These are phyloP conservation scores for Chelonus formosanus DNA, from an alignment of 2,888 invertebrate species.

Conservation along the genomic window DNA sequence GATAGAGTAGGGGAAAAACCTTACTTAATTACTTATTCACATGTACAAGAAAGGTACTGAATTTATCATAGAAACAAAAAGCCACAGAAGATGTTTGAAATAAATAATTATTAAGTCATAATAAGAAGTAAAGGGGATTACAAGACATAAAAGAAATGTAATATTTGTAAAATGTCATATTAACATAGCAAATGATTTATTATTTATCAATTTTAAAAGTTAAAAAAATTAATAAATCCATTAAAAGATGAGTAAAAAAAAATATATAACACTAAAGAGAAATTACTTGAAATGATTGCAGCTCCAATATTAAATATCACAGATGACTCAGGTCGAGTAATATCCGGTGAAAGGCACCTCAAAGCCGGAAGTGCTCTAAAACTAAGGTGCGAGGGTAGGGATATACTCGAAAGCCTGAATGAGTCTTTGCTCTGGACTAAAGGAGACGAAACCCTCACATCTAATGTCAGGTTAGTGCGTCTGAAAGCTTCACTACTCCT, in stretches of 20 bases:
- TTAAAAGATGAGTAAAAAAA: no score
- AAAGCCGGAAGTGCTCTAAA: conserved; percentile 70
- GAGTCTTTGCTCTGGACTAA: conserved; percentile 69
- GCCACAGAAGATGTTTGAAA: no score
- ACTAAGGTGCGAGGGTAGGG: conserved; percentile 67
- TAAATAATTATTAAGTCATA: no score
- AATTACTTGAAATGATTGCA: conserved; percentile 50
- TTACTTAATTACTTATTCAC: conserved; percentile 16
- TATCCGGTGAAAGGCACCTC: conserved; percentile 70
- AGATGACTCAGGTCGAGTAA: conserved; percentile 70
- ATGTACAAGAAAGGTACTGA: conserved; percentile 3
- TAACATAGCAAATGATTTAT: no score
- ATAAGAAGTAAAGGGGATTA: no score
- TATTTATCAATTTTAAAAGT: no score
- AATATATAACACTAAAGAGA: not conserved
- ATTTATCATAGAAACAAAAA: no score
- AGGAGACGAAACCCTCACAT: conserved; percentile 66
- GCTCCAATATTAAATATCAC: conserved; percentile 71
- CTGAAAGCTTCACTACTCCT: conserved; percentile 9
- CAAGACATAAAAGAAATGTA: no score
- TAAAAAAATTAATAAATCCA: no score
- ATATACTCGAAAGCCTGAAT: conserved; percentile 62
- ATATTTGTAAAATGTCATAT: no score
- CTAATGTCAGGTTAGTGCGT: conserved; percentile 68
- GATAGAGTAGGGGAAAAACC: conserved; percentile 23